Evolutionary conservation across 2,113 vertebrate genomes (phyloP), one percentile per base, ranked within the genome.

Genomic region (Burhinus bistriatus): DNA sequence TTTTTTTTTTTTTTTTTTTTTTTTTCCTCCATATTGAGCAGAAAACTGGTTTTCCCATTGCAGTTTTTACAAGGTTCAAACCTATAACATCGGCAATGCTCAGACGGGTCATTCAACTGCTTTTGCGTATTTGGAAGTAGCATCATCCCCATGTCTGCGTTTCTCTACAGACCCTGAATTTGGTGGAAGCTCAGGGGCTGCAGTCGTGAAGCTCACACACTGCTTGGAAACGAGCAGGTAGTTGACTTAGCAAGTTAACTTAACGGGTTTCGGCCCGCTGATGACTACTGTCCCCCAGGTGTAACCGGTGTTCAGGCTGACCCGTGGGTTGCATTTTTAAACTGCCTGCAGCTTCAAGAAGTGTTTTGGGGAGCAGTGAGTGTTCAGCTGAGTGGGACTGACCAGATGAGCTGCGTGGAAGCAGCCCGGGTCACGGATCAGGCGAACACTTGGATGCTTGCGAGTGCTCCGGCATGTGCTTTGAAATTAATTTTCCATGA

Each of bases 1-100:
- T 3, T 15, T 54, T 66, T 40, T 40, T 1, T 2, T 9, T 3
- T 26, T 8, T 6, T 3, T 4, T 30, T 11, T 15, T 13, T 9
- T 16, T 5, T 12, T 5, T 12, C 17, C 22, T 83, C 52, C 25
- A 12, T 14, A 2, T 8, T 6, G 30, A 84, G 25, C 27, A 57
- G 57, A 78, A 69, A 88, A 44, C 34, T 52, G 47, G 0, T 73
- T 90, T 77, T 52, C 13, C 9, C 16, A 29, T 32, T 61, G 40
- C 23, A 26, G 2, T 51, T 72, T 90, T 86, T 59, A 36, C 49
- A 29, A 26, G 36, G 17, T 77, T 70, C 45, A 55, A 61, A 19
- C 23, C 45, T 34, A 0, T 8, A 20, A 3, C 3, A 9, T 4
- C 0, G 0, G 15, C 32, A 45, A 0, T 0, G 4, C 29, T 29